Base-by-base conservation (phyloP, 2,113 vertebrate species). In the Burhinus oedicnemus region DNA sequence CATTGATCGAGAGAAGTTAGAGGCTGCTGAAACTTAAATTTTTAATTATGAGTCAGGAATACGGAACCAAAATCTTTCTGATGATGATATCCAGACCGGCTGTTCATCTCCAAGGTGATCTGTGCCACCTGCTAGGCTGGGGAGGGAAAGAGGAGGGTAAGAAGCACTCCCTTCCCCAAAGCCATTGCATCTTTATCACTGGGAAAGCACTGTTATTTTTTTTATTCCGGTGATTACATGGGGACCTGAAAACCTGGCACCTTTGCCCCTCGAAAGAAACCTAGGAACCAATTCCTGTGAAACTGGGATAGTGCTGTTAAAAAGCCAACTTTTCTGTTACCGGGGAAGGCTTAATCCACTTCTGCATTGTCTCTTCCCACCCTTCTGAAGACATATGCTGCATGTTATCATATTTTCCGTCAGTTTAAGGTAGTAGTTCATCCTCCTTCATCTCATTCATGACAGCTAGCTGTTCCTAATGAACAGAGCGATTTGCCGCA, bases 211-310 rank as follows among this genome's bases (percentile, higher is more conserved):
- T 0, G 0, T 44, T 30, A 26, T 71, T 18, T 19, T 18, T 26
- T 47, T 16, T 34, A 30, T 52, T 64, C 16, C 15, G 11, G 0
- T 66, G 34, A 9, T 55, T 68, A 25, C 8, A 34, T 25, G 52
- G n/a, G 8, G 8, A 72, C 19, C 20, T 54, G 34, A 68, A 83
- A 77, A 54, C 38, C 9, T 81, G 6, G 6, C 6, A 13, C 20
- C 14, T 36, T 61, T 70, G 5, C 16, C 16, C 3, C 12, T 83
- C 0, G 0, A 34, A 70, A 61, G 64, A 83, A 54, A 49, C 3
- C 3, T 20, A 11, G 57, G 30, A 70, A 42, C 23, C 15, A 5
- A 8, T 76, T 72, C 26, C 22, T 58, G 8, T 22, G 47, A 58
- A 77, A 34, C 7, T 40, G 49, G 20, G 47, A 38, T 38, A 58